phyloP scores from a whole-genome alignment of 2,113 vertebrate genomes.

The Picathartes gymnocephalus region DNA sequence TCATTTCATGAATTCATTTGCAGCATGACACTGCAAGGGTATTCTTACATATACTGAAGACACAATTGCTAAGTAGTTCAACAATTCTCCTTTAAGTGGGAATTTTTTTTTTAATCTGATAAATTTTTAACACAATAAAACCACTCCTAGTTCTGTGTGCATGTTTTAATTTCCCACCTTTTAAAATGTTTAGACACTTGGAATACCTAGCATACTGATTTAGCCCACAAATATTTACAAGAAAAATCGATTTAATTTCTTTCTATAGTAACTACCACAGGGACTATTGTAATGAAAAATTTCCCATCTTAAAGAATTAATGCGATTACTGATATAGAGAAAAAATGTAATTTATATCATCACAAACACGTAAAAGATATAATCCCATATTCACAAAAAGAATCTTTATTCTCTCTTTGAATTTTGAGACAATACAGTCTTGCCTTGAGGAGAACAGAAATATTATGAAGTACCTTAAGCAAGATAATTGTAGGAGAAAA shows the following conservation, averaged over 20 bases:
- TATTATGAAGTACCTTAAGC: slow-evolving; percentile 69
- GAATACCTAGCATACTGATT: slow-evolving; percentile 46
- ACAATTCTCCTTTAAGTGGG: slow-evolving; percentile 53
- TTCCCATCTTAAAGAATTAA: slow-evolving; percentile 67
- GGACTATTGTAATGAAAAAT: slow-evolving; percentile 69
- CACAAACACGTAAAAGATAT: slow-evolving; percentile 62
- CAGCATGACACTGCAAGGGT: slow-evolving; percentile 60
- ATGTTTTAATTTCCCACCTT: slow-evolving; percentile 51
- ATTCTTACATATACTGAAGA: slow-evolving; percentile 46
- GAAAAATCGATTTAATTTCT: slow-evolving; percentile 61
- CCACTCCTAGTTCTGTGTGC: slow-evolving; percentile 18
- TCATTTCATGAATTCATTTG: slow-evolving; percentile 64
- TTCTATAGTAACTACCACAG: slow-evolving; percentile 64
- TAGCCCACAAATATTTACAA: slow-evolving; percentile 66
- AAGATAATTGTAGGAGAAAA: slow-evolving; percentile 66
- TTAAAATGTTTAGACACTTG: slow-evolving; percentile 53
- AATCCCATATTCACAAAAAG: slow-evolving; percentile 63
- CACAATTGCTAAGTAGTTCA: slow-evolving; percentile 51
- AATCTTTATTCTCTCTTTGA: slow-evolving; percentile 65
- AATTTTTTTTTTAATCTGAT: slow-evolving; percentile 36
- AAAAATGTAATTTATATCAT: slow-evolving; percentile 65
- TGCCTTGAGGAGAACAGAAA: slow-evolving; percentile 66
- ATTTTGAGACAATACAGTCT: slow-evolving; percentile 63
- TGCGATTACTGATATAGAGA: slow-evolving; percentile 62
- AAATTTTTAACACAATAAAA: slow-evolving; percentile 50